Percentiles rank a stretch among this genome's conserved stretches.
phyloP scores from a whole-genome alignment of 2,888 invertebrate species.

The Melolontha melolontha region DNA sequence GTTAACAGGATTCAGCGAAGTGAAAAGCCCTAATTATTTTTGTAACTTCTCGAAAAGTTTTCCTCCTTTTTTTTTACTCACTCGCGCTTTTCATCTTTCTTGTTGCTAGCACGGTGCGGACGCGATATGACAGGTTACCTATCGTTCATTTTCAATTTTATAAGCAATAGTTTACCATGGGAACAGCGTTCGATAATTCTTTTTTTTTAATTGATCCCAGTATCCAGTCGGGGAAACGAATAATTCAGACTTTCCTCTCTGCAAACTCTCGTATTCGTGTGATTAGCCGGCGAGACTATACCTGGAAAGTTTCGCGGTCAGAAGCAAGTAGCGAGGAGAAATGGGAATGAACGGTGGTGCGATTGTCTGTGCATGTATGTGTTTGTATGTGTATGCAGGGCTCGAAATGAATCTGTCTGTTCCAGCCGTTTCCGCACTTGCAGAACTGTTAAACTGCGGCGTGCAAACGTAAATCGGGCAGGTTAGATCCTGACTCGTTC shows the following conservation, averaged over 20 bases:
- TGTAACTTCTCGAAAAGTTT: slow-evolving; percentile 50
- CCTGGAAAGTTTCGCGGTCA: slow-evolving; percentile 64
- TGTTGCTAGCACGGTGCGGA: too few species aligned
- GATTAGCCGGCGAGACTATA: slow-evolving; percentile 45
- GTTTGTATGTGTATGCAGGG: too few species aligned
- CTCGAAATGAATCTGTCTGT: slow-evolving; percentile 65
- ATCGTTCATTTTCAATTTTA: too few species aligned
- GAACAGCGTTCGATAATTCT: too few species aligned
- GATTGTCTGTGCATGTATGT: slow-evolving; percentile 48
- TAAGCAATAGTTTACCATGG: too few species aligned
- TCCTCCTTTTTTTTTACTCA: not conserved
- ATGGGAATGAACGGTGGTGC: slow-evolving; percentile 59
- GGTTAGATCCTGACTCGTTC: slow-evolving; percentile 25
- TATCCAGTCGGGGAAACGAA: not conserved
- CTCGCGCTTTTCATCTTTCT: too few species aligned
- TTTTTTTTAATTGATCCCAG: too few species aligned
- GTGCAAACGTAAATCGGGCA: slow-evolving; percentile 42
- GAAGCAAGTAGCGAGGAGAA: slow-evolving; percentile 61
- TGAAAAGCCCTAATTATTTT: slow-evolving; percentile 61
- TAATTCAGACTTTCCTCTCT: slow-evolving; percentile 16
- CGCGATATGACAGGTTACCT: too few species aligned
- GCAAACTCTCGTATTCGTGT: not conserved
- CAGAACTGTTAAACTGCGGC: slow-evolving; percentile 61
- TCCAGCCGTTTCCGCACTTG: slow-evolving; percentile 65
- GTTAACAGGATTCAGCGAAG: slow-evolving; percentile 56